Evolutionary conservation across 2,113 vertebrate genomes (phyloP), one percentile per base, ranked within the genome.

Genomic region (Leucopternis melanops): DNA sequence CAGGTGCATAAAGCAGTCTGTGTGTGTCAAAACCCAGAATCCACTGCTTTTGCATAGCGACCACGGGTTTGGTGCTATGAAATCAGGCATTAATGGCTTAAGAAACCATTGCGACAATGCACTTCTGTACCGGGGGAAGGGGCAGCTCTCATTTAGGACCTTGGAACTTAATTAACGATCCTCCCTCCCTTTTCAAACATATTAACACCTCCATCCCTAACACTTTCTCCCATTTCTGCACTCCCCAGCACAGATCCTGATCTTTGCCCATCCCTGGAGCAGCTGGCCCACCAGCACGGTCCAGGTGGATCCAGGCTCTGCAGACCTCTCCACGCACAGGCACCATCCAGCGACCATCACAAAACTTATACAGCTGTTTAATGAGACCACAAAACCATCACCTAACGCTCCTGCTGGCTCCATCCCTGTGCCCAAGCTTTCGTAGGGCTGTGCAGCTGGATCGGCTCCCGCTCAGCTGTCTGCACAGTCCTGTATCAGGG

Each of bases 81-180:
- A 36, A 70, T 50, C 12, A 29, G 34, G 34, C 45, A 36, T 49
- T 27, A 50, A 70, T 15, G 45, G 34, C 34, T 27, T 25, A 70
- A 36, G 25, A 50, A 36, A 36, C 7, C 25, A 27, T 11, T 15
- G 45, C 2, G 4, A 50, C 67, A 20, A n/a, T 8, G 12, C 67
- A 36, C 25, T 50, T 70, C 17, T 27, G 9, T 18, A 29, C 11
- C 6, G 1, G 20, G 16, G 45, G 29, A n/a, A 59, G 19, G 34
- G 7, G 8, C 31, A 61, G 31, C 17, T 55, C n/a, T 23, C 58
- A 47, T 86, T 74, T 16, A 27, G 20, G 9, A 0, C 0, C 5
- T 74, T 47, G 54, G 4, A 47, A 26, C 54, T 47, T n/a, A 27
- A 67, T 86, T 55, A 86, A 55, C 1, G 2, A 74, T 6, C 6